Conservation (phyloP, 2,797 vertebrate genomes). For the Chelon labrosus region DNA sequence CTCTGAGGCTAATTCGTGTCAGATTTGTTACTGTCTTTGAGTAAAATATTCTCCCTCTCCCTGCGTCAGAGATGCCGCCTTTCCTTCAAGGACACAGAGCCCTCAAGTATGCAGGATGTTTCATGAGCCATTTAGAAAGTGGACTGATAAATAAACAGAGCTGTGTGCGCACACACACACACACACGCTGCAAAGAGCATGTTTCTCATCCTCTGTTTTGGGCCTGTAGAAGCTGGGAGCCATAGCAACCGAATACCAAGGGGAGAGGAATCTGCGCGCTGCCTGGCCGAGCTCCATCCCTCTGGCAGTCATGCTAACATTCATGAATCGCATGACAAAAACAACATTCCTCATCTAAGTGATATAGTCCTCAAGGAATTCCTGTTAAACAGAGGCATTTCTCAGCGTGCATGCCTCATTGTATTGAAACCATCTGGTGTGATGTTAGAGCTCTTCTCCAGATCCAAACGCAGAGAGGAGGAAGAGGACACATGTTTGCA, state of each 20-base stretch:
- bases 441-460: conserved; percentile 56
- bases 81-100: conserved; percentile 17
- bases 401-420: conserved; percentile 65
- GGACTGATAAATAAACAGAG: conserved; percentile 64
- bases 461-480: conserved; percentile 25
- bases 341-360: conserved; percentile 81
- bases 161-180: conserved; percentile 47
- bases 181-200: conserved; percentile 45
- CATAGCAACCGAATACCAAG: conserved; percentile 77
- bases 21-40: neutral
- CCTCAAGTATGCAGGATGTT: conserved; percentile 62
- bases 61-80: conserved; percentile 13
- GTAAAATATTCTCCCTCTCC: neutral
- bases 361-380: conserved; percentile 81
- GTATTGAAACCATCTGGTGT: conserved; percentile 77
- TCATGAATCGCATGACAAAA: conserved; percentile 80
- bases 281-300: conserved; percentile 78
- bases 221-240: conserved; percentile 71
- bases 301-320: conserved; percentile 75
- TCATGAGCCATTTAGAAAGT: conserved; percentile 60
- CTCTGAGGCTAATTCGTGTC: neutral
- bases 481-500: conserved; percentile 17
- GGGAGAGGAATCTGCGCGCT: conserved; percentile 72
- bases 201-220: conserved; percentile 79
- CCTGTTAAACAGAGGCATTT: conserved; percentile 77